Evolutionary conservation across 2,113 vertebrate genomes (phyloP).

Genomic region (Rhegmatorhina hoffmannsi): DNA sequence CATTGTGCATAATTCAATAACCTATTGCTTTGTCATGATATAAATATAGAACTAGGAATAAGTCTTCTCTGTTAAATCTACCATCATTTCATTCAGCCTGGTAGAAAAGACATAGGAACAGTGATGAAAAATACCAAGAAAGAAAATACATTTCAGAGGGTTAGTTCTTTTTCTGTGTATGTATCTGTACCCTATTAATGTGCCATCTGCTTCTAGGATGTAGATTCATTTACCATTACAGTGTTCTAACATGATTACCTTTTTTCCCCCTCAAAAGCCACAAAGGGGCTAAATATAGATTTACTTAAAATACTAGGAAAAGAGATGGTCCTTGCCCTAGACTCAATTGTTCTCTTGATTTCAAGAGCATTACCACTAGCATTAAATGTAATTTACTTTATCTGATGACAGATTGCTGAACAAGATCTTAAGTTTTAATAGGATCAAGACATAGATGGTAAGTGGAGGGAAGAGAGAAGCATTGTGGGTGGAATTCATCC

Average conservation of each 20-base stretch:
- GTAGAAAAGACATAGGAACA: not conserved
- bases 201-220: slow-evolving; percentile 38
- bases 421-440: slow-evolving; percentile 51
- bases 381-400: slow-evolving; percentile 42
- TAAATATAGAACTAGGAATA: not conserved
- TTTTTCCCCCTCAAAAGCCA: not conserved
- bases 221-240: slow-evolving; percentile 37
- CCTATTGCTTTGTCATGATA: not conserved
- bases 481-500: slow-evolving; percentile 37
- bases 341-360: slow-evolving; percentile 40
- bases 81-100: not conserved
- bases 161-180: not conserved
- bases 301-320: slow-evolving; percentile 39
- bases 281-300: slow-evolving; percentile 22
- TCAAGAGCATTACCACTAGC: slow-evolving; percentile 19
- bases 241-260: slow-evolving; percentile 40
- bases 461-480: slow-evolving; percentile 23
- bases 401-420: slow-evolving; percentile 53
- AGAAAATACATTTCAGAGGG: not conserved
- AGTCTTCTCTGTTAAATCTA: not conserved
- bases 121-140: not conserved
- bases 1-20: not conserved
- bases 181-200: slow-evolving; percentile 16
- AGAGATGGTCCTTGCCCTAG: slow-evolving; percentile 3
- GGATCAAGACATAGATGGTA: slow-evolving; percentile 23